These are phyloP conservation scores for Hybognathus amarus DNA, from an alignment of 2,797 vertebrate species.

Conservation along the genomic window DNA sequence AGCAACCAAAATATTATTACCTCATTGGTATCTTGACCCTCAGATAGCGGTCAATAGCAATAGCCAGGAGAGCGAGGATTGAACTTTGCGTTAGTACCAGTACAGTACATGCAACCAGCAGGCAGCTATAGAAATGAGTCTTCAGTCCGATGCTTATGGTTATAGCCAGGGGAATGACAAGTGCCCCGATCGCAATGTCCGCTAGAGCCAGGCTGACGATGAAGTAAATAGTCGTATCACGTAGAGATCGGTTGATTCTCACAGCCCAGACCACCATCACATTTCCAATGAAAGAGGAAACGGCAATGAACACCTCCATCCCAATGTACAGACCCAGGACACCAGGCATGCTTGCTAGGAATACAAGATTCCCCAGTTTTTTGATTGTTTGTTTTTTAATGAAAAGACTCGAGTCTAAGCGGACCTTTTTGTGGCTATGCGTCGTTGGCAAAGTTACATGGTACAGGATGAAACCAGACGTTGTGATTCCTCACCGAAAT, in stretches of 20 bases:
- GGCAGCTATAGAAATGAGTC: constrained; percentile 95
- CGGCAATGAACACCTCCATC: constrained; percentile 91
- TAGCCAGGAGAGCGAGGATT: constrained; percentile 94
- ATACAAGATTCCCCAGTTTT: neutral
- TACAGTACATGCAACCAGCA: constrained; percentile 92
- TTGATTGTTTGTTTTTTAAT: neutral
- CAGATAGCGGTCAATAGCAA: constrained; percentile 96
- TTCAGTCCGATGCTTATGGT: constrained; percentile 91
- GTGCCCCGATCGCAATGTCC: constrained; percentile 92
- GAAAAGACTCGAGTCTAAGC: neutral
- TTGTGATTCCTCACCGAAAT: constrained; percentile 5
- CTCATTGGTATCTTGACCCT: constrained; percentile 96
- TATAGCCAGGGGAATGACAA: constrained; percentile 95
- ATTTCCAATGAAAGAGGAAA: constrained; percentile 93
- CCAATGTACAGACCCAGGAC: constrained; percentile 85
- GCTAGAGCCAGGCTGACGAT: constrained; percentile 95
- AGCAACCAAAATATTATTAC: constrained; percentile 72
- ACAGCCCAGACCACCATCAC: constrained; percentile 99
- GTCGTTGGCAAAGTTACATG: neutral
- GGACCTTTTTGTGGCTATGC: neutral
- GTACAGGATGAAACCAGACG: neutral
- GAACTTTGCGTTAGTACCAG: constrained; percentile 98
- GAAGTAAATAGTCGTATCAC: constrained; percentile 96
- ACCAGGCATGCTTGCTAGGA: constrained; percentile 77
- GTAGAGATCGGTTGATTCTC: constrained; percentile 90